Base-by-base conservation (phyloP, 2,797 vertebrate species). In the Poliocrania exsul region DNA sequence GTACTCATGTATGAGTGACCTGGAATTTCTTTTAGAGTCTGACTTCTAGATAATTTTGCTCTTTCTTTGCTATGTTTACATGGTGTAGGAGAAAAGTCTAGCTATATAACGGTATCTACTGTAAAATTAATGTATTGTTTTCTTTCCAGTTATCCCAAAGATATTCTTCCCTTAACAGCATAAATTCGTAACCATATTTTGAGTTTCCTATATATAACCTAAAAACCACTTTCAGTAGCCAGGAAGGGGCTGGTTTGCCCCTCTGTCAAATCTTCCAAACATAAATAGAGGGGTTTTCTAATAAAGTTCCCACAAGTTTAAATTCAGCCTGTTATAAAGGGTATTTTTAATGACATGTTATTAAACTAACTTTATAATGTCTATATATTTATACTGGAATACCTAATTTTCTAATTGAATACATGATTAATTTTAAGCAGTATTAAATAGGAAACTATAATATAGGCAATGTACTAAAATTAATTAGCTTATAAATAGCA, bases 251-350 rank as follows among this genome's bases (percentile, higher is more conserved):
- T 81, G 10, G 2, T 75, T 83, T 65, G 2, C 4, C 16, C 10
- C 10, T 9, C 5, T 54, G 2, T 16, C 12, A 83, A 61, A 42
- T 21, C 33, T 16, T 89, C 13, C 13, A 85, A 47, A 1, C 1
- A 28, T 37, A 81, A 73, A 19, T 4, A 46, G 2, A n/a, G 3
- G 1, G 1, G 0, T 0, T 9, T 50, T 67, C 31, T 8, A 77
- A 38, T 3, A 35, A 56, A 8, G 7, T 78, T 75, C 6, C 23
- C 31, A 44, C 10, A 53, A 40, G 6, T 62, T 88, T 58, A 44
- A 86, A 37, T 75, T 86, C 25, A 77, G 10, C 9, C 7, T 71
- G 14, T 60, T 87, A n/a, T 40, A 29, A 66, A 56, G 3, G 5
- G 1, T 47, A n/a, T 38, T 78, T 90, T 88, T 51, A 64, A 47